Conservation (phyloP, 2,113 vertebrate genomes). For the Sebastes schlegelii region DNA sequence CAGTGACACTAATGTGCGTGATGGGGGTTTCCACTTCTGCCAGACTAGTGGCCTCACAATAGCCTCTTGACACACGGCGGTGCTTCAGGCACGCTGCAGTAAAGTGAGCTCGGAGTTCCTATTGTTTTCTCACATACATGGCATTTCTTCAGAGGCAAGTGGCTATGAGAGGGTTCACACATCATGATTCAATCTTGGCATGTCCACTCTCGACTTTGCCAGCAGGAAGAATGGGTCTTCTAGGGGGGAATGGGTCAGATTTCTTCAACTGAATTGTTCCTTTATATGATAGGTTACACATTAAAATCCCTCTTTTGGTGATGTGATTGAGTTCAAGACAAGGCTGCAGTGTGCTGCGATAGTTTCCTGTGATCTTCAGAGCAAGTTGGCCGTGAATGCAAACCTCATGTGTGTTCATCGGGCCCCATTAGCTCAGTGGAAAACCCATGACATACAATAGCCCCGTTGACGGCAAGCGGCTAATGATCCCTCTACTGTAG, state of each 20-base stretch:
- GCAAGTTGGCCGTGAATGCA: not conserved
- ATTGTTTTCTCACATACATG: conserved; percentile 15
- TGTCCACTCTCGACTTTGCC: not conserved
- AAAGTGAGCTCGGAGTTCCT: conserved; percentile 22
- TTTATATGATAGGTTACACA: not conserved
- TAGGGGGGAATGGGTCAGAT: not conserved
- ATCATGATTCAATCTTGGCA: not conserved
- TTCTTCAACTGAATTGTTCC: not conserved
- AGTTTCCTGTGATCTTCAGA: conserved; percentile 3
- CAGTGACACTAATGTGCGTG: conserved; percentile 38
- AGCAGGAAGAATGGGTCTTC: not conserved
- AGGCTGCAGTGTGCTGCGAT: not conserved
- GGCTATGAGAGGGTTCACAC: not conserved
- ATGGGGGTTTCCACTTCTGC: conserved; percentile 28
- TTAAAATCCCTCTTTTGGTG: not conserved
- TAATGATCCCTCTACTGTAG: conserved; percentile 56
- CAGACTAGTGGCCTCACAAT: conserved; percentile 13
- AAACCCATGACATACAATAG: conserved; percentile 54
- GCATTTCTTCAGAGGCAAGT: not conserved
- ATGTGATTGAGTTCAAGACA: conserved; percentile 8
- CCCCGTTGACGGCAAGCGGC: conserved; percentile 29
- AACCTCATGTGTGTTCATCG: conserved; percentile 16
- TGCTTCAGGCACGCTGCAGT: conserved; percentile 19
- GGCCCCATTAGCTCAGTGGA: conserved; percentile 38
- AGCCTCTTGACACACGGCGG: conserved; percentile 27